phyloP scores from a whole-genome alignment of 2,113 vertebrate genomes.

The Anhinga rufa region DNA sequence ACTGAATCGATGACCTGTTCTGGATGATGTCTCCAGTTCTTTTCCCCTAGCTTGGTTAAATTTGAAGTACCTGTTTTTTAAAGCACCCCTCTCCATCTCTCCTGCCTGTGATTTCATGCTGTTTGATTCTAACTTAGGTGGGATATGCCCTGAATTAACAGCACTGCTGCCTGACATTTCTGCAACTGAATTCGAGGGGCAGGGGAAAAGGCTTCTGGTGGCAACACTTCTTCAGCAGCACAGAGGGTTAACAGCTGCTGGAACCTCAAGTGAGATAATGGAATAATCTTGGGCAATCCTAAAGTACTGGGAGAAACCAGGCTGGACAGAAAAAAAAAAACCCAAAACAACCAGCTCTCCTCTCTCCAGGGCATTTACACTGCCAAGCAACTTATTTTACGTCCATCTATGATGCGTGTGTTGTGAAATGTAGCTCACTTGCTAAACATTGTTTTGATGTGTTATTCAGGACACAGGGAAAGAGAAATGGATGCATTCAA shows the following conservation, averaged over 20 bases:
- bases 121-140: constrained; percentile 42
- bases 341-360: background rate
- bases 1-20: background rate
- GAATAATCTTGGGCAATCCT: constrained; percentile 44
- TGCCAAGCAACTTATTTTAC: constrained; percentile 28
- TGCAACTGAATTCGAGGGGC: constrained; percentile 42
- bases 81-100: background rate
- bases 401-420: background rate
- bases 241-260: constrained; percentile 53
- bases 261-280: constrained; percentile 55
- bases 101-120: background rate
- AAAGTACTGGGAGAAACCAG: constrained; percentile 34
- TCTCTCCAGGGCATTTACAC: constrained; percentile 27
- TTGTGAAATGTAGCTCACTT: constrained; percentile 42
- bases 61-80: background rate
- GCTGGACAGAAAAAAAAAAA: background rate
- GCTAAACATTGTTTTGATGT: constrained; percentile 22
- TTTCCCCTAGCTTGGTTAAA: background rate
- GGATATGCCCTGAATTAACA: constrained; percentile 57
- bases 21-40: background rate
- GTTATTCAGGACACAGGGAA: background rate
- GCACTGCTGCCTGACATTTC: constrained; percentile 37
- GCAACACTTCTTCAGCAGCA: background rate
- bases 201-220: constrained; percentile 4
- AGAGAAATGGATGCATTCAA: constrained; percentile 55